A percentile compares a stretch with the other conserved stretches of the same genome.
Conservation (phyloP, 2,113 vertebrate species). For the Seriola aureovittata region DNA sequence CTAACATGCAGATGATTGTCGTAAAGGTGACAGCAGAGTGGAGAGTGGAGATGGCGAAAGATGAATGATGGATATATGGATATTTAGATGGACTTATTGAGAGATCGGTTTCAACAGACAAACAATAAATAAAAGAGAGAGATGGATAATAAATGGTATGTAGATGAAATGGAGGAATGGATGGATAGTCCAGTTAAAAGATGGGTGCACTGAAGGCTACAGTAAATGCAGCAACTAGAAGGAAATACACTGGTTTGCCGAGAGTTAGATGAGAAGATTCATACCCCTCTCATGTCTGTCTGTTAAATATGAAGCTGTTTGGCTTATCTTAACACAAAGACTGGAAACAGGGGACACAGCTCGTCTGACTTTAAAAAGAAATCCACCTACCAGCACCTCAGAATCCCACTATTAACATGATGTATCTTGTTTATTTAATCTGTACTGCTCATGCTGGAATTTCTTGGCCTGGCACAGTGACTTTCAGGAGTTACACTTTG, state of each 20-base stretch:
- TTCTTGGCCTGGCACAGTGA: not conserved
- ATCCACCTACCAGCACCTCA: not conserved
- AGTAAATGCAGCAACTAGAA: not conserved
- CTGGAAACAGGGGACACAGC: not conserved
- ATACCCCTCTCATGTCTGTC: not conserved
- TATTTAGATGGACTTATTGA: not conserved
- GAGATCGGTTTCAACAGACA: not conserved
- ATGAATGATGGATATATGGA: not conserved
- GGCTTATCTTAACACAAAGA: constrained; percentile 21
- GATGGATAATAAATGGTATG: not conserved
- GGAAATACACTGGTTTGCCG: not conserved
- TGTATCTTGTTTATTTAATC: not conserved
- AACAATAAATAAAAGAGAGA: not conserved
- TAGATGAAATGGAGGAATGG: constrained; percentile 1
- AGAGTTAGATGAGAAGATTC: not conserved
- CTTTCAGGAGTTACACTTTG: not conserved
- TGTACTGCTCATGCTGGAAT: not conserved
- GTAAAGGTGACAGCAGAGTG: constrained; percentile 33
- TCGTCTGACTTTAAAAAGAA: not conserved
- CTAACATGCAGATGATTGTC: constrained; percentile 61
- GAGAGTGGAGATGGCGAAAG: constrained; percentile 23
- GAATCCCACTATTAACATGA: not conserved
- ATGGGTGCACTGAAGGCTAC: not conserved
- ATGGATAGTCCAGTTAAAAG: not conserved
- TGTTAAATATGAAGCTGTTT: not conserved